Evolutionary conservation across 2,113 vertebrate genomes (phyloP), one percentile per base, ranked within the genome.

Genomic region (Gorsachius goisagi): DNA sequence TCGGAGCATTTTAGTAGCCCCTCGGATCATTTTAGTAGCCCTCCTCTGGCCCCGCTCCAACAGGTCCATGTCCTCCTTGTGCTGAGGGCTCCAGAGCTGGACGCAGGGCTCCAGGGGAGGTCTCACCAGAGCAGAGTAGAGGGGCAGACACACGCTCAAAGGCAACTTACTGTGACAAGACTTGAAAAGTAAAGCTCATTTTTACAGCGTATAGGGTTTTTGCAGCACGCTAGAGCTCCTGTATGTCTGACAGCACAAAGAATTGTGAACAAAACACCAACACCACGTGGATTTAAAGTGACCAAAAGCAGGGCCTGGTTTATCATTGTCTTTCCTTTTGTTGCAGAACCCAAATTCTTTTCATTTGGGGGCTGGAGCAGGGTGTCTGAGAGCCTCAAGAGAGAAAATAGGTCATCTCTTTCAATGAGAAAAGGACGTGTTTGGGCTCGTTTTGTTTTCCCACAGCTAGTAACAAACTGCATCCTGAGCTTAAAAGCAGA

Each of bases 101-200:
- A 39, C 11, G 11, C 39, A 39, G 39, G 39, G 39, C 39, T 39
- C 39, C 39, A 39, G 39, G 39, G 9, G 39, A 11, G 39, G 39
- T 39, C 39, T 39, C 39, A 9, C 39, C 39, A 39, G 39, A 39
- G 39, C 39, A 11, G 39, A 39, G 39, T 39, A 39, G 39, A 39
- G 39, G 39, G 39, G 39, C 39, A 39, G 39, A 39, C 41, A 79
- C 33, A 56, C 37, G 80, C 30, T 95, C 77, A 89, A 83, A 95
- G 45, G 76, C 55, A 88, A 59, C 94, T 88, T 80, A 81, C n/a
- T 89, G 23, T 53, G 93, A 93, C 20, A 84, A 33, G 63, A 83
- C 71, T 94, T 94, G 52, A 93, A 96, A 90, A 66, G 45, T 52
- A 94, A 95, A 91, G 47, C 30, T 86, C 56, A 66, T 95, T 97